A percentile compares a stretch with the other conserved stretches of the same genome.
These are phyloP conservation scores for Agelastica alni DNA, from an alignment of 2,888 invertebrate species.

Conservation along the genomic window DNA sequence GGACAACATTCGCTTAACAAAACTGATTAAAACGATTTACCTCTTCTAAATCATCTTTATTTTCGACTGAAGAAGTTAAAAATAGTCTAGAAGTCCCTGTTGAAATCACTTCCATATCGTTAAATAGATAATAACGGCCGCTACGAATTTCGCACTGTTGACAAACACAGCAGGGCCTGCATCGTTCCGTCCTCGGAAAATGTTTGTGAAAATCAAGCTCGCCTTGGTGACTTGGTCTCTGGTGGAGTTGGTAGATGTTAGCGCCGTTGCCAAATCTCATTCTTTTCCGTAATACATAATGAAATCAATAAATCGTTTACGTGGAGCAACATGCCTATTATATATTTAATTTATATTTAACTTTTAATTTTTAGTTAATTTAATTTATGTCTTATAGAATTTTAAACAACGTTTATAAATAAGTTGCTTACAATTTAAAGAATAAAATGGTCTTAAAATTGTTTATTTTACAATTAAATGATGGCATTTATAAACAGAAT, in stretches of 20 bases:
- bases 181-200: constrained; percentile 63
- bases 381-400: too few relatives aligned
- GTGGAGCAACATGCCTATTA: constrained; percentile 13
- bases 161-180: constrained; percentile 64
- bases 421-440: too few relatives aligned
- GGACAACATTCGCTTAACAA: constrained; percentile 57
- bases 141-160: constrained; percentile 63
- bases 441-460: background rate
- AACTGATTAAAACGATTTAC: constrained; percentile 64
- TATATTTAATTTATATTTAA: constrained; percentile 6
- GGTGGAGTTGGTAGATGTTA: constrained; percentile 29
- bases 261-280: constrained; percentile 23
- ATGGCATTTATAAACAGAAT: constrained; percentile 1
- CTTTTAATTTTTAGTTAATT: too few relatives aligned
- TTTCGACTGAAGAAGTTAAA: constrained; percentile 80
- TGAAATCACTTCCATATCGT: constrained; percentile 49
- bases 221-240: constrained; percentile 45
- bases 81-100: constrained; percentile 72
- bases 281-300: constrained; percentile 18
- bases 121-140: constrained; percentile 50
- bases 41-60: constrained; percentile 90
- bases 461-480: background rate
- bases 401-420: too few relatives aligned
- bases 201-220: constrained; percentile 58
- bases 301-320: constrained; percentile 28